These are phyloP conservation scores for Pammene aurita DNA, from an alignment of 2,888 invertebrate species.

Conservation along the genomic window DNA sequence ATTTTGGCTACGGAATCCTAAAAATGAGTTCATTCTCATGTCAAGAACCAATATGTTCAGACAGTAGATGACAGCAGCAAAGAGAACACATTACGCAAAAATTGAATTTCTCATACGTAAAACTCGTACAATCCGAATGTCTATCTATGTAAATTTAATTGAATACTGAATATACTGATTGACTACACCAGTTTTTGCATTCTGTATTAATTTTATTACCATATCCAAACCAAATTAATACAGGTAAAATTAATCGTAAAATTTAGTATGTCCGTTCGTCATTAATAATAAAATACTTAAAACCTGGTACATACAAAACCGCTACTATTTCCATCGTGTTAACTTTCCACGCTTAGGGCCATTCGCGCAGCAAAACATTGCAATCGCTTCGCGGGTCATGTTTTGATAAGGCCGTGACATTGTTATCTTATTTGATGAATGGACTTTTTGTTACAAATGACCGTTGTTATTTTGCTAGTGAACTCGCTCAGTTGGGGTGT, in stretches of 20 bases:
- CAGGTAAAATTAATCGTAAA: too few species aligned
- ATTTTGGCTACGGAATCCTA: too few species aligned
- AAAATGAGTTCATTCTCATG: too few species aligned
- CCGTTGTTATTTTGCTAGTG: conserved; percentile 75
- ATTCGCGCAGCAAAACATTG: conserved; percentile 71
- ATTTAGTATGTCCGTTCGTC: too few species aligned
- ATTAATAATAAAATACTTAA: too few species aligned
- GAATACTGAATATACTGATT: conserved; percentile 19
- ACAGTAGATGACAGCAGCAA: too few species aligned
- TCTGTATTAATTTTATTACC: too few species aligned
- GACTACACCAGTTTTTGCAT: conserved; percentile 3
- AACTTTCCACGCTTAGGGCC: conserved; percentile 66
- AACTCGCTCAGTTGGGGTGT: conserved; percentile 61
- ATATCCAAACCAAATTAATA: too few species aligned
- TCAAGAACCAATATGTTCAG: too few species aligned
- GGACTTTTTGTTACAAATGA: conserved; percentile 80
- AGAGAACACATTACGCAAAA: too few species aligned
- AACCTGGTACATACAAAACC: conserved; percentile 50
- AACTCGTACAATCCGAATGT: conserved; percentile 4
- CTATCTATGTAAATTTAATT: conserved; percentile 13
- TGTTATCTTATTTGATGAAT: conserved; percentile 81
- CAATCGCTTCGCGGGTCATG: conserved; percentile 77
- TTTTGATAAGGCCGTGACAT: conserved; percentile 80
- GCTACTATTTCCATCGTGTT: conserved; percentile 71
- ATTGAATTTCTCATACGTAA: too few species aligned